Conservation (phyloP, 2,888 invertebrate genomes). For the Yponomeuta cagnagella region DNA sequence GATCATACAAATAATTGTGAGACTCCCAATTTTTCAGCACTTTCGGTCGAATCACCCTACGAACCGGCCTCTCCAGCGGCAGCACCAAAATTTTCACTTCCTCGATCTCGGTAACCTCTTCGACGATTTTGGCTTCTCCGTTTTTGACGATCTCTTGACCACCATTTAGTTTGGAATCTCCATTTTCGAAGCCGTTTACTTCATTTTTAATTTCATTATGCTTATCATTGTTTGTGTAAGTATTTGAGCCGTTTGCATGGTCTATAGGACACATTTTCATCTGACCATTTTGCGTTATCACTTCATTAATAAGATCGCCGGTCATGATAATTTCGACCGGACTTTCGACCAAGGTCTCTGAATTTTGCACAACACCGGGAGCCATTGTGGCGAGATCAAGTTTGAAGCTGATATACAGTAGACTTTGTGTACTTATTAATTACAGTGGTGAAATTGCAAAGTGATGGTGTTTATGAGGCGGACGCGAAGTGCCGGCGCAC, state of each 20-base stretch:
- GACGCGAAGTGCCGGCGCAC: slow-evolving; percentile 46
- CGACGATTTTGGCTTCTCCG: background rate
- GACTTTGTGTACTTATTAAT: background rate
- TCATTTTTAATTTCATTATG: background rate
- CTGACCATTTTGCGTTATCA: slow-evolving; percentile 25
- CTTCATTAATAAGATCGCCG: slow-evolving; percentile 34
- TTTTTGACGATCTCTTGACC: background rate
- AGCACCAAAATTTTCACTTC: slow-evolving; percentile 16
- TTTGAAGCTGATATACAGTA: slow-evolving; percentile 12
- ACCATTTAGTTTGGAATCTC: background rate
- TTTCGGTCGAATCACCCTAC: slow-evolving; percentile 51
- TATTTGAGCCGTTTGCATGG: slow-evolving; percentile 20
- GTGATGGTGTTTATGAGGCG: slow-evolving; percentile 28
- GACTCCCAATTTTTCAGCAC: slow-evolving; percentile 60
- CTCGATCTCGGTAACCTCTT: slow-evolving; percentile 9
- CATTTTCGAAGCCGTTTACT: background rate
- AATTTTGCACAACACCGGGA: slow-evolving; percentile 52
- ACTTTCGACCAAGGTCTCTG: slow-evolving; percentile 42
- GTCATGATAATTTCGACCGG: slow-evolving; percentile 31
- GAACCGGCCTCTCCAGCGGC: slow-evolving; percentile 28
- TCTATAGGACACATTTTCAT: slow-evolving; percentile 43
- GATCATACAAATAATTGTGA: slow-evolving; percentile 54
- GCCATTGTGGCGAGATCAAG: slow-evolving; percentile 40
- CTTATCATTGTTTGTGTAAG: background rate
- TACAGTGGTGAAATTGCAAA: background rate